Evolutionary conservation across 2,797 vertebrate genomes (phyloP), one percentile per base, ranked within the genome.

Genomic region (Poeciliopsis turneri): DNA sequence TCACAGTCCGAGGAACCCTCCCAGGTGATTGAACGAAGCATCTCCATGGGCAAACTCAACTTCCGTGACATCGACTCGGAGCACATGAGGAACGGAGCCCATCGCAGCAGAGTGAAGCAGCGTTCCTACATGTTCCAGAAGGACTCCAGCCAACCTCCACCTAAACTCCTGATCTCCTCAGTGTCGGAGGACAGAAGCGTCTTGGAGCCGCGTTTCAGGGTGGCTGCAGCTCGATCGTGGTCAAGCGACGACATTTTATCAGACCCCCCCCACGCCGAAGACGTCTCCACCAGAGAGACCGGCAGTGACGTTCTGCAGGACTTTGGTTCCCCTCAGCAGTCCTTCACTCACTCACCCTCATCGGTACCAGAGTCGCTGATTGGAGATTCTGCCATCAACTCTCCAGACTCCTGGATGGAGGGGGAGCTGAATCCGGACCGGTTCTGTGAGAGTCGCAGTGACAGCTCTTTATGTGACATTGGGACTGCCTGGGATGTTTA

Each of bases 91-190:
- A 95, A 97, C 25, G 93, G 95, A 47, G 82, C 95, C 76, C 88
- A 92, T 13, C 90, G 92, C 84, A 93, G 93, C 70, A 93, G 96
- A 88, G 94, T 95, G 0, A 93, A 90, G 77, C 95, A 97, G 78
- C 89, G 82, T 8, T 90, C 94, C 72, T 95, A 93, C 78, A 93
- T 93, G 66, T 88, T 96, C 75, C 96, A 95, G 87, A 95, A 92
- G 0, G 95, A 96, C 76, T 92, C 80, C 84, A 91, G 94, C 82
- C 93, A 95, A 43, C 95, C 94, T 0, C 96, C 96, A 6, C 94
- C 96, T 74, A 97, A 97, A 90, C 96, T 97, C 79, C 95, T 97
- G 25, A 93, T 97, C 79, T 95, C 93, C 9, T 96, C 96, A 13
- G 83, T 93, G 47, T 88, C 96, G 0, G 93, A 94, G 78, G 93